phyloP scores from a whole-genome alignment of 1,140 invertebrate species.

The Scaptomyza graminum region DNA sequence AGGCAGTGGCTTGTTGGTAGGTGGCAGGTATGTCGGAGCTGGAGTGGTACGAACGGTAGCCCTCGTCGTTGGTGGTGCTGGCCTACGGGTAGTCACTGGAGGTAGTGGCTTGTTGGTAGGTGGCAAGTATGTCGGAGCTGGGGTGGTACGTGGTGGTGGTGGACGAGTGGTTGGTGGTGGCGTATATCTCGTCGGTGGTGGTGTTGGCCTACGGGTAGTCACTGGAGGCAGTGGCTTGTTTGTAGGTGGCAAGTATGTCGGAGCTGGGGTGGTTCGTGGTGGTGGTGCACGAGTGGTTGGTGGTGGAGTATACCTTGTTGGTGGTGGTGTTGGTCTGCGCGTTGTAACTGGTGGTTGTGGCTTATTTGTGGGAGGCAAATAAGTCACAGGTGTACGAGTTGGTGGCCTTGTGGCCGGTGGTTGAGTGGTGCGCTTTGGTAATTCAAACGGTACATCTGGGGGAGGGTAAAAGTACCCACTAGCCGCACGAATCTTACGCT shows the following conservation, averaged over 20 bases:
- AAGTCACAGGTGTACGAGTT: conserved; percentile 40
- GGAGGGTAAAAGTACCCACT: conserved; percentile 75
- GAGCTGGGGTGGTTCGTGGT: conserved; percentile 41
- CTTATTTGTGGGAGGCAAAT: conserved; percentile 32
- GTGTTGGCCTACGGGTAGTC: conserved; percentile 10
- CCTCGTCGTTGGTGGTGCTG: conserved; percentile 44
- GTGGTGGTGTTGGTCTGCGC: conserved; percentile 31
- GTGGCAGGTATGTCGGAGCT: conserved; percentile 37
- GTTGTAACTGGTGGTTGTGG: conserved; percentile 39
- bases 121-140: conserved; percentile 34
- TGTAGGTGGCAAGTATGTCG: conserved; percentile 40
- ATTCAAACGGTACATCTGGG: conserved; percentile 69
- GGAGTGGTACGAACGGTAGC: conserved; percentile 27
- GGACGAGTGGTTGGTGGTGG: conserved; percentile 28
- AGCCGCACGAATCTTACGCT: conserved; percentile 73
- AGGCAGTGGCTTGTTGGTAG: no score
- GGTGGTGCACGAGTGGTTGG: conserved; percentile 46
- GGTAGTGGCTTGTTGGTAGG: conserved; percentile 20
- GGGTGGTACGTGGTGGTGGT: background rate
- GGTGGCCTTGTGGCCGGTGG: conserved; percentile 58
- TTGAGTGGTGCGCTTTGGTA: conserved; percentile 55
- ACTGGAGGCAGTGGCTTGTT: background rate
- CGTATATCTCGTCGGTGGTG: conserved; percentile 22
- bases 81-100: conserved; percentile 34
- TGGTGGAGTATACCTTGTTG: conserved; percentile 25